Base-by-base conservation (phyloP, 2,113 vertebrate genomes). In the Melanostigma gelatinosum region DNA sequence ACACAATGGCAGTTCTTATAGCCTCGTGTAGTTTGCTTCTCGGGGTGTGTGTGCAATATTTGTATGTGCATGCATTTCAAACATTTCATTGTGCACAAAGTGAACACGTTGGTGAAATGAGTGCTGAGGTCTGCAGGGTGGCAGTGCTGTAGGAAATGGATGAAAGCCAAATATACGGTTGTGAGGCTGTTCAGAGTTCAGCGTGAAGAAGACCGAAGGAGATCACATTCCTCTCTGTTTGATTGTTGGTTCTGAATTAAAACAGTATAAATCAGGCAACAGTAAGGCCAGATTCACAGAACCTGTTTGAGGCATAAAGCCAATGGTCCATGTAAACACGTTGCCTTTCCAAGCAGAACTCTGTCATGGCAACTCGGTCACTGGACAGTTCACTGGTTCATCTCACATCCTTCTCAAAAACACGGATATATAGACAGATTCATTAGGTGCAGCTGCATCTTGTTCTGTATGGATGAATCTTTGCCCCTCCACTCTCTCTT, bases 101-200 rank as follows among this genome's bases (percentile, higher is more conserved):
- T 80, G 77, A 85, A 81, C 76, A 84, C 57, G 34, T 82, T 73
- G 62, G 69, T 76, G 71, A 77, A 81, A 87, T 66, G 65, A 83
- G 70, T 83, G 87, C 85, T 78, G 74, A 89, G 75, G 80, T 90
- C 63, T 79, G 89, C 91, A 92, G 38, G 76, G 77, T 77, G 54
- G 77, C 52, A 52, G 60, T 32, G 65, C 63, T 65, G 34, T 24
- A 38, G 70, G 29, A 64, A 73, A 78, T 82, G 34, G 60, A 83
- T 64, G 44, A 1, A 72, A 73, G 78, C 46, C 68, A 76, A 27
- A 68, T 20, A 13, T 73, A 72, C 61, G 24, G 24, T 22, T 69
- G 50, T 62, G 46, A 55, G 65, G 48, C 42, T 72, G 11, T 63
- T 40, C 3, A 46, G 27, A 52, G 55, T 67, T 74, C 8, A 42